phyloP scores from a whole-genome alignment of 2,797 vertebrate species.

The Epinephelus malabaricus region DNA sequence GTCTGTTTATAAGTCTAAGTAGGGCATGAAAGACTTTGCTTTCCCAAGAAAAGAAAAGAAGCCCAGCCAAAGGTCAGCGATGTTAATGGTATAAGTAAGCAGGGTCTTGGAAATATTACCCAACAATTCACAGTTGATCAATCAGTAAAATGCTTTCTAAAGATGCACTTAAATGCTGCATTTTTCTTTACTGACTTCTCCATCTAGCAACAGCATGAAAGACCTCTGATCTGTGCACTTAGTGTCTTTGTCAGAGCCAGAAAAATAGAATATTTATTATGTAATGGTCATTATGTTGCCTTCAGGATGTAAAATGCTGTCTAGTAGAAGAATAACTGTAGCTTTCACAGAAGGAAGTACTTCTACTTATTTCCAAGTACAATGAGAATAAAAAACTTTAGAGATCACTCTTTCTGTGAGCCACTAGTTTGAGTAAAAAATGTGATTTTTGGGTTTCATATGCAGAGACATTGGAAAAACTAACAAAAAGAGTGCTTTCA shows the following conservation, averaged over 20 bases:
- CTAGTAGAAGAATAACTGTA: background rate
- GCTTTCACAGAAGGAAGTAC: constrained; percentile 1
- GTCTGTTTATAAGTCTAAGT: constrained; percentile 80
- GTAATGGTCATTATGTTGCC: background rate
- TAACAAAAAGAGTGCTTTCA: constrained; percentile 22
- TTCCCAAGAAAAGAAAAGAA: constrained; percentile 54
- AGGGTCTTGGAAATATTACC: constrained; percentile 19
- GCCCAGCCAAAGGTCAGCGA: constrained; percentile 55
- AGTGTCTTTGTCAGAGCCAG: constrained; percentile 40
- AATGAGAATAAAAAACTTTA: constrained; percentile 29
- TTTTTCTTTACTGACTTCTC: constrained; percentile 11
- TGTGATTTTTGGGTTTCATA: constrained; percentile 2
- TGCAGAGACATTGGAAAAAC: constrained; percentile 6
- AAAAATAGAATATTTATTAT: constrained; percentile 48
- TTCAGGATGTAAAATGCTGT: background rate
- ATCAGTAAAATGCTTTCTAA: constrained; percentile 38
- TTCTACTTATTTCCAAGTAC: background rate
- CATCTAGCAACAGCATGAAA: constrained; percentile 24
- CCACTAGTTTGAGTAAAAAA: constrained; percentile 3
- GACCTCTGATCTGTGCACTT: constrained; percentile 63
- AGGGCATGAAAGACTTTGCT: constrained; percentile 75
- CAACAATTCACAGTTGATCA: constrained; percentile 20
- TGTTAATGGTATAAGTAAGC: constrained; percentile 32
- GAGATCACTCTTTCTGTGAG: background rate
- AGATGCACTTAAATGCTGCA: constrained; percentile 1